A percentile compares a stretch with the other conserved stretches of the same genome.
Evolutionary conservation across 2,113 vertebrate genomes (phyloP).

Genomic region (Malurus cyaneus): DNA sequence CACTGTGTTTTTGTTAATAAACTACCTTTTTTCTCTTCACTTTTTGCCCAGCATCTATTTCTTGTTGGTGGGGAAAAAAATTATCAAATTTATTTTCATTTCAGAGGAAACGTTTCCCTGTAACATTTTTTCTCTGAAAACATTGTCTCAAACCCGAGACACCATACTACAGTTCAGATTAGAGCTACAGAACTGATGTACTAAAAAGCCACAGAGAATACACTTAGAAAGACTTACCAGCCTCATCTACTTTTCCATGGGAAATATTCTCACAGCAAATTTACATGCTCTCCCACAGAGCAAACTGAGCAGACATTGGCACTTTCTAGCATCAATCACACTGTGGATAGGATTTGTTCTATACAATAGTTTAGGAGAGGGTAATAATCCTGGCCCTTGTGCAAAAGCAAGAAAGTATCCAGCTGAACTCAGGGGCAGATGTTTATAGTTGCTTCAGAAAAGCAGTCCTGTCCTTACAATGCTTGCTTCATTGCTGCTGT

Average conservation of each 20-base stretch:
- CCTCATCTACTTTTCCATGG: background rate
- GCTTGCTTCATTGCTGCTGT: background rate
- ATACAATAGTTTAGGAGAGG: background rate
- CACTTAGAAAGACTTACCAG: background rate
- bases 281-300: background rate
- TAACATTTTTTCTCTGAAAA: no score
- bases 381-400: background rate
- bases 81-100: no score
- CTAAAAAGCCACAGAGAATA: background rate
- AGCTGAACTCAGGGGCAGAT: background rate
- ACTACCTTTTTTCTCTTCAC: no score
- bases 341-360: background rate
- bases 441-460: background rate
- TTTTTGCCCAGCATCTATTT: no score
- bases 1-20: no score
- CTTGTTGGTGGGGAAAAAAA: no score
- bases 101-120: no score
- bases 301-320: background rate
- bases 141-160: no score
- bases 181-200: background rate
- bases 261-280: background rate
- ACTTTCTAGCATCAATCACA: background rate
- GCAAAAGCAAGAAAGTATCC: background rate
- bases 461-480: background rate
- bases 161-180: fast-evolving